These are phyloP conservation scores for Pseudomugil gertrudae DNA, from an alignment of 2,797 vertebrate species.

Conservation along the genomic window DNA sequence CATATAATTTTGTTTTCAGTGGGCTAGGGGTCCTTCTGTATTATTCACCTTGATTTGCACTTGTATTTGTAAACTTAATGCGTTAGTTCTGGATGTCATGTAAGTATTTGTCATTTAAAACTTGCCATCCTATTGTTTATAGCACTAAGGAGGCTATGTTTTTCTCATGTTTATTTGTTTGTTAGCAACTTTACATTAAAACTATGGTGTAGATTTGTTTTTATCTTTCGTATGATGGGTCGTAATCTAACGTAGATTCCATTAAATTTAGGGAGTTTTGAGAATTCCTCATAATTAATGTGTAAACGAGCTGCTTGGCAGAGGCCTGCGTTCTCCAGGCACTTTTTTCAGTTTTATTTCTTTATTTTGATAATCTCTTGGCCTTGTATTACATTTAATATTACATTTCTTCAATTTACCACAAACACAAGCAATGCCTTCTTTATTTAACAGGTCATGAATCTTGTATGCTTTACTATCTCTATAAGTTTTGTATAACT, in stretches of 20 bases:
- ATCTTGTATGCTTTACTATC: not conserved
- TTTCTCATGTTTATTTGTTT: too few relatives aligned
- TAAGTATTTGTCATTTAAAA: not conserved
- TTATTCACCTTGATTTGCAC: not conserved
- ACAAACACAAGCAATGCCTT: not conserved
- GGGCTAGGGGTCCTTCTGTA: not conserved
- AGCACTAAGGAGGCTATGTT: too few relatives aligned
- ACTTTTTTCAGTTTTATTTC: too few relatives aligned
- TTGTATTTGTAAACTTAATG: not conserved
- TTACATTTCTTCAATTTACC: not conserved
- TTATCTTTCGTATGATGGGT: too few relatives aligned
- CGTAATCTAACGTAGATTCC: too few relatives aligned
- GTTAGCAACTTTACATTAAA: too few relatives aligned
- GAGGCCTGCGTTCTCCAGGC: too few relatives aligned
- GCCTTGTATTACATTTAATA: not conserved
- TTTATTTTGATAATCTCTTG: not conserved
- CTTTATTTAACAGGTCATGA: not conserved
- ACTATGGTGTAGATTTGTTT: too few relatives aligned
- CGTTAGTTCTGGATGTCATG: not conserved
- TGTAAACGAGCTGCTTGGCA: too few relatives aligned
- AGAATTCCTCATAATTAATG: too few relatives aligned
- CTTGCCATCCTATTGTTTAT: not conserved
- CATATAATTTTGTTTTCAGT: not conserved
- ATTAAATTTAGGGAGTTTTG: too few relatives aligned
- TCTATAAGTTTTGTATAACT: slow-evolving; percentile 1